Evolutionary conservation across 1,140 invertebrate species (phyloP), one percentile per base, ranked within the genome.

Genomic region (Hycleus phaleratus): DNA sequence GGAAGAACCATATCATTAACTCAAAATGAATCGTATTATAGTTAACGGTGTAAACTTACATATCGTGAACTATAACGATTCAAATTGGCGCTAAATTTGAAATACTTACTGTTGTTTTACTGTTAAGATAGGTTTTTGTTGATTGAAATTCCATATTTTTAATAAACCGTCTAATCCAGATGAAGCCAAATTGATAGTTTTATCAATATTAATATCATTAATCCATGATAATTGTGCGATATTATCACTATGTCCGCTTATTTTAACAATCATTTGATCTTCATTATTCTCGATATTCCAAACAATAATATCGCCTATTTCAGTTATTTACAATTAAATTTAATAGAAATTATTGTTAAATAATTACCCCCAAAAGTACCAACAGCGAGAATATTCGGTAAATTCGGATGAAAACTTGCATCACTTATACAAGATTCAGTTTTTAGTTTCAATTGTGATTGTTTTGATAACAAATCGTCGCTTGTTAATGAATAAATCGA

Each of bases 211-310:
- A 6, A 68, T 43, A 56, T 71, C 66, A 46, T 57, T 56, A 26
- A 66, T 57, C 72, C 72, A 73, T 4, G 60, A 63, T 32, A 72
- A 45, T 39, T 69, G 64, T 2, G 68, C 71, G 11, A 73, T 55
- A 24, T 52, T 44, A 53, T 69, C 65, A 18, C 69, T 67, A 58
- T 71, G 70, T 8, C 55, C 68, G 11, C 45, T 49, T 26, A 63
- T 56, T 49, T 64, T 65, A 8, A 49, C 53, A 32, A 69, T 43
- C 45, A 65, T 25, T 58, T 61, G 56, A 38, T 71, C 66, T 26
- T 69, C 60, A 40, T 68, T 62, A 46, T 71, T 66, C 45, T 71
- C 63, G 38, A 67, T 60, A 51, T 72, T 72, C 66, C 70, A 68
- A n/a, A 73, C 40, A 38, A 68, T 56, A 7, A 73, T 62, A 40